phyloP scores from a whole-genome alignment of 2,888 invertebrate species.

The Drosophila barbarae region DNA sequence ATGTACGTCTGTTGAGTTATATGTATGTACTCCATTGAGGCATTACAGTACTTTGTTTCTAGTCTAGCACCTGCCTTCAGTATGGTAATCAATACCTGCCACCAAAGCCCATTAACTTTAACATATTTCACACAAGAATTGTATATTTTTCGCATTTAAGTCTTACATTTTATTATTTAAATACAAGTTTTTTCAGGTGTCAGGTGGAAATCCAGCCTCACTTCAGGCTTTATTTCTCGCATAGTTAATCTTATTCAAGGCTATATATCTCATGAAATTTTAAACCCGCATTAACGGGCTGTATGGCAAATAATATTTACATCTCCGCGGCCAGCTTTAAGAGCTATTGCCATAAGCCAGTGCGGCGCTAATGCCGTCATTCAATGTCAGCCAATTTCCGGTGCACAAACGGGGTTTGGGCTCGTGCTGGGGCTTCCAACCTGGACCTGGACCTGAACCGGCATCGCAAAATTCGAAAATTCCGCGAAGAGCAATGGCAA shows the following conservation, averaged over 20 bases:
- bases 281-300: background rate
- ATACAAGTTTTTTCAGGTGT: background rate
- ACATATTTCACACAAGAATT: background rate
- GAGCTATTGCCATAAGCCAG: slow-evolving; percentile 30
- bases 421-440: background rate
- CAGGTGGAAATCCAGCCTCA: too few relatives aligned
- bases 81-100: slow-evolving; percentile 1
- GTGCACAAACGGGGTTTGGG: slow-evolving; percentile 11
- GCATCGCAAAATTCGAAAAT: slow-evolving; percentile 33
- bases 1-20: background rate
- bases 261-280: slow-evolving; percentile 6
- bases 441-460: slow-evolving; percentile 3
- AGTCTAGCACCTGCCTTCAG: background rate
- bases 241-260: background rate
- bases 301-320: slow-evolving; percentile 17
- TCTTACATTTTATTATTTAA: background rate
- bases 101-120: background rate
- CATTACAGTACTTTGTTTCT: background rate
- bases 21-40: background rate
- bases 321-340: slow-evolving; percentile 24
- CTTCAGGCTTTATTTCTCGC: background rate
- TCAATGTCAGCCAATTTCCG: slow-evolving; percentile 39
- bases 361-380: slow-evolving; percentile 25
- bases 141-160: background rate
- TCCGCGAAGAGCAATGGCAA: slow-evolving; percentile 32